Percentiles rank a stretch among this genome's conserved stretches.
Evolutionary conservation across 2,888 invertebrate genomes (phyloP).

Genomic region (Drosophila lacicola): DNA sequence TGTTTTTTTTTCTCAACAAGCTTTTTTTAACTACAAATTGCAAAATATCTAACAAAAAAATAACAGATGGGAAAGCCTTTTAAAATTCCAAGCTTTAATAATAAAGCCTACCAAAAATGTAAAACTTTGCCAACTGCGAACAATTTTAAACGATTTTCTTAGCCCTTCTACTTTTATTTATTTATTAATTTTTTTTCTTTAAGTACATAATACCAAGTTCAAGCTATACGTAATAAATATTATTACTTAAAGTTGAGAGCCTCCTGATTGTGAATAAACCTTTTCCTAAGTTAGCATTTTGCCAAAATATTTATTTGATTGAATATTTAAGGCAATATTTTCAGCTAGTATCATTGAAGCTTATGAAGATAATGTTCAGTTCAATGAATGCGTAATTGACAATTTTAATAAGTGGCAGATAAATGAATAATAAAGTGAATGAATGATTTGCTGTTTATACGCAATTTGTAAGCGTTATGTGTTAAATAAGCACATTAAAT

Average conservation of each 20-base stretch:
- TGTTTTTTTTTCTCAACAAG: neutral
- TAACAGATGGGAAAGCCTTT: neutral
- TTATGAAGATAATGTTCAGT: too few species aligned
- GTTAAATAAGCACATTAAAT: constrained; percentile 11
- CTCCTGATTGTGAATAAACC: too few species aligned
- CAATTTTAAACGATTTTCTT: neutral
- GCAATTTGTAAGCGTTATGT: constrained; percentile 3
- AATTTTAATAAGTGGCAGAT: constrained; percentile 5
- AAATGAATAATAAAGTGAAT: constrained; percentile 15
- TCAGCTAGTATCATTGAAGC: too few species aligned
- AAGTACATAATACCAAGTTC: neutral
- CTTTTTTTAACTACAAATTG: neutral
- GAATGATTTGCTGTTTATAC: neutral
- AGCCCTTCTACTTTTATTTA: neutral
- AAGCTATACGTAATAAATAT: neutral
- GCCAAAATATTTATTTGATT: too few species aligned
- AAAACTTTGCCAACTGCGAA: neutral
- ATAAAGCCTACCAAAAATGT: neutral
- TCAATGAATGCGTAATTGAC: neutral
- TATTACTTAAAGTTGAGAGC: too few species aligned
- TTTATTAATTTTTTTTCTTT: neutral
- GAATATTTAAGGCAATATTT: too few species aligned
- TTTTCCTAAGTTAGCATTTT: too few species aligned
- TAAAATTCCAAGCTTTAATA: constrained; percentile 1
- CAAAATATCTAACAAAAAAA: neutral